Evolutionary conservation across 2,888 invertebrate species (phyloP).

Genomic region (Hypomecis atomaria): DNA sequence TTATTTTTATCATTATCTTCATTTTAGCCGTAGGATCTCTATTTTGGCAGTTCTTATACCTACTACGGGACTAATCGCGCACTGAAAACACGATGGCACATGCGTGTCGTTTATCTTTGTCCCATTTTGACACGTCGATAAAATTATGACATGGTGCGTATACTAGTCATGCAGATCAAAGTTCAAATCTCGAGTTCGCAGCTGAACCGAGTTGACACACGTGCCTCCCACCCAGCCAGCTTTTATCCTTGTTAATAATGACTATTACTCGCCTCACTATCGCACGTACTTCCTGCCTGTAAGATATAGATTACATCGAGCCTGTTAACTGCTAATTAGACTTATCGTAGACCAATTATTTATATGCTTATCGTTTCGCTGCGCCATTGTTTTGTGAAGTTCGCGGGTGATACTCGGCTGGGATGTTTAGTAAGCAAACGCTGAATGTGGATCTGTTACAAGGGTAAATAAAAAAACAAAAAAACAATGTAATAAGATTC

Average conservation of each 20-base stretch:
- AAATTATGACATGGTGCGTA: too few relatives aligned
- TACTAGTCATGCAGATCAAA: neutral
- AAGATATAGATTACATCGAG: conserved; percentile 75
- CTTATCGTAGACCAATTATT: conserved; percentile 81
- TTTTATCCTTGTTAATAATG: conserved; percentile 48
- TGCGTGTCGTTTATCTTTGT: too few relatives aligned
- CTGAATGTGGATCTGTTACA: too few relatives aligned
- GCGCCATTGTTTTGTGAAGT: conserved; percentile 71
- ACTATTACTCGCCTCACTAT: conserved; percentile 51
- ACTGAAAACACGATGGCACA: too few relatives aligned
- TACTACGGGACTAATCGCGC: too few relatives aligned
- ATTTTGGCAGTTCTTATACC: too few relatives aligned
- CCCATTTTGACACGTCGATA: too few relatives aligned
- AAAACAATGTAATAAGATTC: too few relatives aligned
- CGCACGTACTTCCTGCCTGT: conserved; percentile 63
- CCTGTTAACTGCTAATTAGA: conserved; percentile 67
- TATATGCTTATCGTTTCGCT: conserved; percentile 74
- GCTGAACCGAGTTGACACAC: conserved; percentile 33
- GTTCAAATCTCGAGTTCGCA: neutral
- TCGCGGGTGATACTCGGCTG: conserved; percentile 50
- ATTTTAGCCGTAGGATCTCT: too few relatives aligned
- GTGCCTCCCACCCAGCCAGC: conserved; percentile 45
- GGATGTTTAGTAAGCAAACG: neutral
- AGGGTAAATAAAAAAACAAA: too few relatives aligned
- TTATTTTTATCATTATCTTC: too few relatives aligned